phyloP scores from a whole-genome alignment of 2,797 vertebrate genomes.

The Enoplosus armatus region DNA sequence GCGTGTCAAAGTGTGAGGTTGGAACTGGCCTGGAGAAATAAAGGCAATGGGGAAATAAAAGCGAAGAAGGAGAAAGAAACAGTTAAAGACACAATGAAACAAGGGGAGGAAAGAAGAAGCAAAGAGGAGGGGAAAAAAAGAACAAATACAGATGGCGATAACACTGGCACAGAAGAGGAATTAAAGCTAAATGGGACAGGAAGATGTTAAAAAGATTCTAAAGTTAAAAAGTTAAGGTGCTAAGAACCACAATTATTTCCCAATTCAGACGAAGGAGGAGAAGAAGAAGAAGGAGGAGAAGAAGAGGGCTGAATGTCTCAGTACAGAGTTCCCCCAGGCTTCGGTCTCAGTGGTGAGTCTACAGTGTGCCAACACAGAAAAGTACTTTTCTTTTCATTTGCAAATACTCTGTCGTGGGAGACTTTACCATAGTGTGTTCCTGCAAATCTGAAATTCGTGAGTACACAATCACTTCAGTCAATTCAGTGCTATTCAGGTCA shows the following conservation, averaged over 20 bases:
- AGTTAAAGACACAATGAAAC: neutral
- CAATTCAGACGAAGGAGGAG: slow-evolving; percentile 13
- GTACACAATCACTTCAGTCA: neutral
- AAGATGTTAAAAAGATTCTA: neutral
- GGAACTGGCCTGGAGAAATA: neutral
- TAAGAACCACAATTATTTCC: slow-evolving; percentile 40
- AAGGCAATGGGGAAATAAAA: neutral
- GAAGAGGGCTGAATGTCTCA: slow-evolving; percentile 4
- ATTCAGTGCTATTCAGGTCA: neutral
- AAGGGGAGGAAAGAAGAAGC: neutral
- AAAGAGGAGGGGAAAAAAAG: neutral
- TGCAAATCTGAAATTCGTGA: slow-evolving; percentile 6
- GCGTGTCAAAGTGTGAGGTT: neutral
- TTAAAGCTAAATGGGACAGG: neutral
- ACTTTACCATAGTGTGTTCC: slow-evolving; percentile 5
- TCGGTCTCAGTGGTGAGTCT: slow-evolving; percentile 26
- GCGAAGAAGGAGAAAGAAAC: neutral
- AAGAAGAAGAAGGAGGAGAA: too few species aligned
- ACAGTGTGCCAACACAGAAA: slow-evolving; percentile 29
- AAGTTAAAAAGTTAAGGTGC: slow-evolving; percentile 4
- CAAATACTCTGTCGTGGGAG: neutral
- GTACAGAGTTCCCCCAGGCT: slow-evolving; percentile 29
- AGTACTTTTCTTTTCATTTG: slow-evolving; percentile 30
- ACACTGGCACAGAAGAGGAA: neutral
- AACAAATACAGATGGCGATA: neutral